Percentiles rank a stretch among this genome's conserved stretches.
phyloP scores from a whole-genome alignment of 2,113 vertebrate species.

The Poicephalus gulielmi region DNA sequence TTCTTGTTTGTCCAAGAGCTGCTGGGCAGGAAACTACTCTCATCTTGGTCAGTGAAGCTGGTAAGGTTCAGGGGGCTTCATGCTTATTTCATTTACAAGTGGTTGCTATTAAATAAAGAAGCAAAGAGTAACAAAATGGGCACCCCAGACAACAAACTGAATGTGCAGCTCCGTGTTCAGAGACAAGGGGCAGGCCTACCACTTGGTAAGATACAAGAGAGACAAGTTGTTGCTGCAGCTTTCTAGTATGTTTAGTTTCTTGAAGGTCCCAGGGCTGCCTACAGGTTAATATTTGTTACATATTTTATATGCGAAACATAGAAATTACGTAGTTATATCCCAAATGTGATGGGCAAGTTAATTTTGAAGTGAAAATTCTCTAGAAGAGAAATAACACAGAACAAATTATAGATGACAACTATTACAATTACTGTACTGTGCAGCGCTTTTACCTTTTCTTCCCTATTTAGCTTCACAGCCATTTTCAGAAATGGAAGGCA shows the following conservation, averaged over 20 bases:
- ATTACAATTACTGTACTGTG: background rate
- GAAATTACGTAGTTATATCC: background rate
- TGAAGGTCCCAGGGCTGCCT: background rate
- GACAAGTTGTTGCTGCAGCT: background rate
- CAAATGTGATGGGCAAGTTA: background rate
- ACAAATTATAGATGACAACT: background rate
- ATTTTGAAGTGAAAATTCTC: background rate
- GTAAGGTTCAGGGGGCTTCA: background rate
- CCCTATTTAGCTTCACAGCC: background rate
- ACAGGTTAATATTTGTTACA: background rate
- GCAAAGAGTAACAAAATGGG: background rate
- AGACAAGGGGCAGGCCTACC: background rate
- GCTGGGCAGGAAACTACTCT: background rate
- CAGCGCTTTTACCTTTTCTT: background rate
- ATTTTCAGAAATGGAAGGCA: background rate
- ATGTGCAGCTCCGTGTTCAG: background rate
- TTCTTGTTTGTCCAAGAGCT: background rate
- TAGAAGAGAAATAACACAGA: conserved; percentile 2
- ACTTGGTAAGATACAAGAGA: background rate
- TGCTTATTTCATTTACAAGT: background rate
- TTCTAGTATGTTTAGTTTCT: background rate
- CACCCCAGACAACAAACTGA: background rate
- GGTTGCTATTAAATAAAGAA: background rate
- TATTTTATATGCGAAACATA: background rate
- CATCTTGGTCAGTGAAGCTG: background rate